Conservation (phyloP, 2,888 invertebrate species). For the Nesidiocoris tenuis region DNA sequence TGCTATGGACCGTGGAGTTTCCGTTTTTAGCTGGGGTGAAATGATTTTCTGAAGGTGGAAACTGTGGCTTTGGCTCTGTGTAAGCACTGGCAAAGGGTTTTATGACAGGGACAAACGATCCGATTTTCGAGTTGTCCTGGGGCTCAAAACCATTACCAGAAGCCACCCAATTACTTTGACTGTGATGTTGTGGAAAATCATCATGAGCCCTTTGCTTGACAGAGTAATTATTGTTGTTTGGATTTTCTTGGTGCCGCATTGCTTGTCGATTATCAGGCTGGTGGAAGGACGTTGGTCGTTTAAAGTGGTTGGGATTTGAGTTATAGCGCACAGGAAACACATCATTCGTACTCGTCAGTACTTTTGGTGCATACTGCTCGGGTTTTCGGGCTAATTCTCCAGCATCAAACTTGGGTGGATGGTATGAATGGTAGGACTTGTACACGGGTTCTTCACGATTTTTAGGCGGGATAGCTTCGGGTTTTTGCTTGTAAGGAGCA, state of each 20-base stretch:
- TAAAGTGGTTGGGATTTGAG: neutral
- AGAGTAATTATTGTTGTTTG: neutral
- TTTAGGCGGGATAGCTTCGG: neutral
- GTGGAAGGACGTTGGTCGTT: neutral
- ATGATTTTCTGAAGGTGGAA: neutral
- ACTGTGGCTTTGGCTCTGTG: constrained; percentile 20
- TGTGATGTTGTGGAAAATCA: neutral
- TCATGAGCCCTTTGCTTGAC: neutral
- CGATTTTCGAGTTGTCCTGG: neutral
- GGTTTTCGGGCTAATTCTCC: neutral
- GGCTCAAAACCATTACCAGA: neutral
- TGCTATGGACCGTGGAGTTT: neutral
- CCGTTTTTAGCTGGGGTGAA: constrained; percentile 18
- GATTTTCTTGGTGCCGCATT: neutral
- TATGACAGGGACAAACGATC: constrained; percentile 12
- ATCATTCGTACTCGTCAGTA: neutral
- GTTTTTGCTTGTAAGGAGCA: constrained; percentile 34
- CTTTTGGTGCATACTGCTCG: neutral
- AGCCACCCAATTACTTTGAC: neutral
- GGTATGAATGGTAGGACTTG: neutral
- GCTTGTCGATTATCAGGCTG: neutral
- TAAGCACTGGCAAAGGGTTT: constrained; percentile 33
- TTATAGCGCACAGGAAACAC: neutral
- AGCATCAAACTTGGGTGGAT: constrained; percentile 1
- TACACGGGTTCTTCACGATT: neutral